Evolutionary conservation across 2,113 vertebrate genomes (phyloP).

Genomic region (Upupa epops): DNA sequence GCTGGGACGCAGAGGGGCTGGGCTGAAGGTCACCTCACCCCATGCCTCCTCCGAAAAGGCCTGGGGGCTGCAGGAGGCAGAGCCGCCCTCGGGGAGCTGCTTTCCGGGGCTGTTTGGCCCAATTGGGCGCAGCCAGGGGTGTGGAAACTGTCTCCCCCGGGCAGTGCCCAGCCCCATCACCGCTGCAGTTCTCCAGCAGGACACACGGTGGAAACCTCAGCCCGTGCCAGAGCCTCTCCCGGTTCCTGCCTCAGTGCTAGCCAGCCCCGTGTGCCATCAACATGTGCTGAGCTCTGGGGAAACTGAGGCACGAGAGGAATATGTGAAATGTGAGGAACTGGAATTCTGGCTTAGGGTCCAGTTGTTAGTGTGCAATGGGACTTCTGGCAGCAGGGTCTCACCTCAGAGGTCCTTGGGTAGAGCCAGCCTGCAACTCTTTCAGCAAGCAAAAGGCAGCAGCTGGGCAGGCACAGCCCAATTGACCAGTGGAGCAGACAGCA

Average conservation of each 20-base stretch:
- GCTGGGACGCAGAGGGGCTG: neutral
- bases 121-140: neutral
- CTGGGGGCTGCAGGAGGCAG: neutral
- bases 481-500: neutral
- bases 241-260: fast-evolving
- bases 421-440: neutral
- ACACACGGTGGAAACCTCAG: constrained; percentile 39
- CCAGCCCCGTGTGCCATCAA: fast-evolving
- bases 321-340: no score
- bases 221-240: neutral
- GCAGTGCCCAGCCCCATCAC: fast-evolving
- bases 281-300: neutral
- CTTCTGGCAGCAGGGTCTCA: neutral
- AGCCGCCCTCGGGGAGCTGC: neutral
- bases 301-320: neutral
- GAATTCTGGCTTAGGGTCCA: neutral
- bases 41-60: fast-evolving
- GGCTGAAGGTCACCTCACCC: neutral
- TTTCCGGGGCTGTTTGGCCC: neutral
- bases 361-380: neutral
- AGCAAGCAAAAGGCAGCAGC: neutral
- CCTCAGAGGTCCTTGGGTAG: no score
- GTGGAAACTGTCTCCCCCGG: neutral
- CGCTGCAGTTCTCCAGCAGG: neutral
- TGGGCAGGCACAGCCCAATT: neutral